A percentile compares a stretch with the other conserved stretches of the same genome.
Conservation (phyloP, 2,113 vertebrate species). For the Steatornis caripensis region DNA sequence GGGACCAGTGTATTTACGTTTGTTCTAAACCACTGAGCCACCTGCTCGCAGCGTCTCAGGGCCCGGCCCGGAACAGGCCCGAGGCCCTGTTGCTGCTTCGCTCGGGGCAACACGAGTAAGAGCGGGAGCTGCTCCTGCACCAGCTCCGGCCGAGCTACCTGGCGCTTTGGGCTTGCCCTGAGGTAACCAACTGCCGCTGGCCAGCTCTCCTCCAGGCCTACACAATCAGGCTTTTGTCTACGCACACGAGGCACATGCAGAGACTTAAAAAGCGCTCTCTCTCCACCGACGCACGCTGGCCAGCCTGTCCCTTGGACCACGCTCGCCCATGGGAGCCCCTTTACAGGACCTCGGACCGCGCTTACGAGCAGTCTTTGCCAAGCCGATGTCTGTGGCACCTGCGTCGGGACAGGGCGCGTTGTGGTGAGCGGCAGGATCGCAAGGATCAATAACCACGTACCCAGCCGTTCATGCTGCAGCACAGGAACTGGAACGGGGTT, state of each 20-base stretch:
- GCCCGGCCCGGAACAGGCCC: rapidly evolving
- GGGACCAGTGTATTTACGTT: rapidly evolving
- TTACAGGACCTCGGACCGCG: no score
- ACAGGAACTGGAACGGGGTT: neutral
- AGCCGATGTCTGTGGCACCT: no score
- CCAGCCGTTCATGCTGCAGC: rapidly evolving
- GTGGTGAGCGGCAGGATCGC: neutral
- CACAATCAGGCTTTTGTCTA: neutral
- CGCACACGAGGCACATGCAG: no score
- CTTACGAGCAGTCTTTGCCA: no score
- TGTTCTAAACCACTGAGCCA: rapidly evolving
- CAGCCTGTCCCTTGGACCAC: no score
- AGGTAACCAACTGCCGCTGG: rapidly evolving
- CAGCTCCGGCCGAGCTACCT: rapidly evolving
- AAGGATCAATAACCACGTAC: rapidly evolving
- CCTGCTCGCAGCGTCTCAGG: rapidly evolving
- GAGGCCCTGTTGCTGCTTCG: neutral
- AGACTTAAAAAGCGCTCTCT: no score
- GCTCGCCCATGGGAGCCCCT: no score
- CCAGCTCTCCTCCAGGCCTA: neutral
- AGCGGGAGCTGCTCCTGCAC: neutral
- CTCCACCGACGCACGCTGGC: no score
- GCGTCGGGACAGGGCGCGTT: neutral
- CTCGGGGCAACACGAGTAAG: rapidly evolving
- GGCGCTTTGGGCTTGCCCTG: rapidly evolving